Evolutionary conservation across 2,888 invertebrate genomes (phyloP).

Genomic region (Beris chalybata): DNA sequence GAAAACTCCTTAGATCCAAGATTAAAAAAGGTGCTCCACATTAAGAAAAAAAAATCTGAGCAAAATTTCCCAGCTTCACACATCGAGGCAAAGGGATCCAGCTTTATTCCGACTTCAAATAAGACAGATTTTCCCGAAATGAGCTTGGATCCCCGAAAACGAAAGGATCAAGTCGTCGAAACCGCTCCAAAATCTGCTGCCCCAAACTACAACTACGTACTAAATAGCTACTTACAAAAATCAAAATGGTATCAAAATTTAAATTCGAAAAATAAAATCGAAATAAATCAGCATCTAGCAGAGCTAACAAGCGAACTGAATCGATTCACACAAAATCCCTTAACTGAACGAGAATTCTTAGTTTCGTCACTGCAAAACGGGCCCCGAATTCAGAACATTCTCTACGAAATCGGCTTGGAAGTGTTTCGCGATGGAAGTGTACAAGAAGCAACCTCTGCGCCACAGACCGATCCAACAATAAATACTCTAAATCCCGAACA

Average conservation of each 20-base stretch:
- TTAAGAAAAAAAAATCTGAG: background rate
- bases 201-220: conserved; percentile 14
- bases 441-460: background rate
- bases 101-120: background rate
- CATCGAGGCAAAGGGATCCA: background rate
- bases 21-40: conserved; percentile 4
- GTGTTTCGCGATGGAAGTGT: conserved; percentile 13
- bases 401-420: conserved; percentile 17
- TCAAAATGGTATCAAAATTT: conserved; percentile 37
- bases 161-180: conserved; percentile 3
- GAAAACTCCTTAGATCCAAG: conserved; percentile 26
- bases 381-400: background rate
- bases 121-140: conserved; percentile 1
- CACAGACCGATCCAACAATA: background rate
- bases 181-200: background rate
- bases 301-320: conserved; percentile 21
- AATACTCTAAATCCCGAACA: background rate
- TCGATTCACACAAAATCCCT: conserved; percentile 18
- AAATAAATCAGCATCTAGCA: conserved; percentile 27
- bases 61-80: background rate
- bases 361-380: background rate
- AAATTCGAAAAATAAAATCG: conserved; percentile 33
- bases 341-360: background rate
- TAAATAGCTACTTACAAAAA: conserved; percentile 32
- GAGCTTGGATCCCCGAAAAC: conserved; percentile 28